Evolutionary conservation across 2,888 invertebrate genomes (phyloP).

Genomic region (Apamea anceps): DNA sequence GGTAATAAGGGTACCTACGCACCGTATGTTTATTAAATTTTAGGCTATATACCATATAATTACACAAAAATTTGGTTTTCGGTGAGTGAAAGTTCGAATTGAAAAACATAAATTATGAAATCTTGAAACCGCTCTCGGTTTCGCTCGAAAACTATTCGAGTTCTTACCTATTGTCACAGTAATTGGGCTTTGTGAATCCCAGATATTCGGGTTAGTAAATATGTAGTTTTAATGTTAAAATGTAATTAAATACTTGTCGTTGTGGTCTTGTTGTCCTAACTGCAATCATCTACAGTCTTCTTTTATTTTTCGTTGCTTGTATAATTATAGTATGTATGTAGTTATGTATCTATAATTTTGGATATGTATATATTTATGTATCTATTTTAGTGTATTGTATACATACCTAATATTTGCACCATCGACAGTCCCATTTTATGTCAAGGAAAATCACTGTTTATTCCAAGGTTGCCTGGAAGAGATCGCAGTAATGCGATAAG

Average conservation of each 20-base stretch:
- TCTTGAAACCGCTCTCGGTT: not conserved
- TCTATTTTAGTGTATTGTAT: too few species aligned
- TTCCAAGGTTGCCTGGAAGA: too few species aligned
- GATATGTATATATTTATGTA: too few species aligned
- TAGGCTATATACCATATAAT: not conserved
- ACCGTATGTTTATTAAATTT: not conserved
- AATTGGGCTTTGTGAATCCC: not conserved
- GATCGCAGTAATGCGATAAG: too few species aligned
- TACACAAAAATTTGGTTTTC: not conserved
- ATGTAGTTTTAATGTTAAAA: conserved; percentile 4
- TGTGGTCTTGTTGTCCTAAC: too few species aligned
- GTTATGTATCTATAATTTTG: too few species aligned
- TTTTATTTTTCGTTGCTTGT: too few species aligned
- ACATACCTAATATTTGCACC: too few species aligned
- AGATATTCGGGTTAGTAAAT: not conserved
- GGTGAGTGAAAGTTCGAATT: not conserved
- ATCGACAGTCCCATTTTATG: too few species aligned
- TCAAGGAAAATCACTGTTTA: too few species aligned
- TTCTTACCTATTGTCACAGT: not conserved
- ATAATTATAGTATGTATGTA: too few species aligned
- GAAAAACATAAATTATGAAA: not conserved
- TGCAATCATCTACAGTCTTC: too few species aligned
- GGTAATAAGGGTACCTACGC: not conserved
- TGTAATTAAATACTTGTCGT: not conserved
- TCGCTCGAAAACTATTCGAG: not conserved